A percentile compares a stretch with the other conserved stretches of the same genome.
Conservation (phyloP, 2,113 vertebrate species). For the Turdus rufiventris region DNA sequence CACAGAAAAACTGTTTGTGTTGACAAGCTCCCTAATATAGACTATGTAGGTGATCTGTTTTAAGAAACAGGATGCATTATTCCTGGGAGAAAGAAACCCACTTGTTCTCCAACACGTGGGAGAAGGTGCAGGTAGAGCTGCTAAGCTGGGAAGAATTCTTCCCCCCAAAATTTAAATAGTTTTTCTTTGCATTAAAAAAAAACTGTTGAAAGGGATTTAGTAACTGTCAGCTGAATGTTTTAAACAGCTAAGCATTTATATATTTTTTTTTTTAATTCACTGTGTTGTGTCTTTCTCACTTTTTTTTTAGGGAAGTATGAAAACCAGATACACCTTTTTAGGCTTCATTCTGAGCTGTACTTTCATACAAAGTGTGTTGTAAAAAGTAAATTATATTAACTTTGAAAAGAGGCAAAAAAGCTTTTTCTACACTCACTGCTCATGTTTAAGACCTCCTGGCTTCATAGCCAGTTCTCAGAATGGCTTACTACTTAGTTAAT, state of each 20-base stretch:
- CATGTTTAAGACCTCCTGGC: neutral
- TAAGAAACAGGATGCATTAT: neutral
- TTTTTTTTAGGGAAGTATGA: neutral
- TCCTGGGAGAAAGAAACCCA: neutral
- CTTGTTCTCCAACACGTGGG: neutral
- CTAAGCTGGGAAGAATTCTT: neutral
- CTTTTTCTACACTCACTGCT: neutral
- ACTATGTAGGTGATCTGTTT: neutral
- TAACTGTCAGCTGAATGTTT: neutral
- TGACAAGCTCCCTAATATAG: neutral
- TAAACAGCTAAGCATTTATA: neutral
- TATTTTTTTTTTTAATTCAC: neutral
- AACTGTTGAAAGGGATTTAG: neutral
- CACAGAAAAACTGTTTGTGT: neutral
- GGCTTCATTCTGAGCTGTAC: neutral
- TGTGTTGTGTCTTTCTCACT: neutral
- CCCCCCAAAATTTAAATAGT: neutral
- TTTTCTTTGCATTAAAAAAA: neutral
- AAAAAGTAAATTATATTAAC: neutral
- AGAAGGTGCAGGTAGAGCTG: neutral
- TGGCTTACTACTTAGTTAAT: constrained; percentile 27
- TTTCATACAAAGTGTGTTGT: neutral
- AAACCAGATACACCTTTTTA: neutral
- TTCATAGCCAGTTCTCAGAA: neutral
- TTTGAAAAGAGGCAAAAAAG: neutral